Evolutionary conservation across 2,797 vertebrate genomes (phyloP).

Genomic region (Enteromius viviparus): DNA sequence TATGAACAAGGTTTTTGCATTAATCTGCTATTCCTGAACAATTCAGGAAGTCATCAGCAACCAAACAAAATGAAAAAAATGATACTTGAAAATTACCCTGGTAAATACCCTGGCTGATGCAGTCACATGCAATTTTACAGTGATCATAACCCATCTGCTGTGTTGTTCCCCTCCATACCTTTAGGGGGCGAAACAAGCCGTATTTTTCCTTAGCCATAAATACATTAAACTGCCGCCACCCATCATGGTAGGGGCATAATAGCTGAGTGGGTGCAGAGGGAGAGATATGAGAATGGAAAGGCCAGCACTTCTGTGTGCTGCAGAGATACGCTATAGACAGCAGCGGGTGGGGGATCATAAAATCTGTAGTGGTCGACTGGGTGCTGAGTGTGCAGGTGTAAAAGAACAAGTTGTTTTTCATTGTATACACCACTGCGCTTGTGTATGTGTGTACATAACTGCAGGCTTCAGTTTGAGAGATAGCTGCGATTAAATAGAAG

Average conservation of each 20-base stretch:
- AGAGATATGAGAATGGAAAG: constrained; percentile 47
- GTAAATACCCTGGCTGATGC: neutral
- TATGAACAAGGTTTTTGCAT: neutral
- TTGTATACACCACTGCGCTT: neutral
- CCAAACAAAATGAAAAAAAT: neutral
- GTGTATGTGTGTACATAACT: neutral
- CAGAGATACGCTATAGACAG: constrained; percentile 7
- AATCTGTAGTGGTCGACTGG: constrained; percentile 19
- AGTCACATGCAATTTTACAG: neutral
- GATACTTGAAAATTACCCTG: neutral
- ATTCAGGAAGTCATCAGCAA: neutral
- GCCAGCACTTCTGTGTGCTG: constrained; percentile 31
- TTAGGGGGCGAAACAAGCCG: neutral
- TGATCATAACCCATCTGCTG: neutral
- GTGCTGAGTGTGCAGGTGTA: constrained; percentile 39
- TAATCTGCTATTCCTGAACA: neutral
- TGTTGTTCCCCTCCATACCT: constrained; percentile 26
- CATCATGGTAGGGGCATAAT: constrained; percentile 34
- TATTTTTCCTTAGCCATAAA: neutral
- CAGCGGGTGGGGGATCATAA: constrained; percentile 18
- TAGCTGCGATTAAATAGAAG: neutral
- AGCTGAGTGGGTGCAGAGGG: constrained; percentile 5
- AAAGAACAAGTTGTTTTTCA: constrained; percentile 21
- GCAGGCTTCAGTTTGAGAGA: neutral
- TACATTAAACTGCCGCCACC: constrained; percentile 28